Conservation (phyloP, 1,140 invertebrate species). For the Drosophila sp. region DNA sequence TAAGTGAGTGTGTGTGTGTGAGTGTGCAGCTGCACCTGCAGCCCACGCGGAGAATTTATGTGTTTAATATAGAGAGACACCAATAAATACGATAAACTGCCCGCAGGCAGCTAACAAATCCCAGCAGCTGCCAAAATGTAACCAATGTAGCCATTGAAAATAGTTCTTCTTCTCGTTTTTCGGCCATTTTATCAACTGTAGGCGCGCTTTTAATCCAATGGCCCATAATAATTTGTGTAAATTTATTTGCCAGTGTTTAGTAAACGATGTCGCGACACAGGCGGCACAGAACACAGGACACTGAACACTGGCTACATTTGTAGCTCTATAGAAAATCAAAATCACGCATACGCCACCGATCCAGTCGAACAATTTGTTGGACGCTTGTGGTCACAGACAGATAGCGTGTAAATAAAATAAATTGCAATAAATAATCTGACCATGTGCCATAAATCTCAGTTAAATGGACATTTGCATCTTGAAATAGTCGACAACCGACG, state of each 20-base stretch:
- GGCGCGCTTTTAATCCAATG: constrained; percentile 68
- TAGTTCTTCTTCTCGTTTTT: constrained; percentile 21
- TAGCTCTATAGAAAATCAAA: constrained; percentile 3
- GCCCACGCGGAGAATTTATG: constrained; percentile 64
- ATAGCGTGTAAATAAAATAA: constrained; percentile 83
- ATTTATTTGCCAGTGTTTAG: constrained; percentile 80
- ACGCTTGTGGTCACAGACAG: constrained; percentile 68
- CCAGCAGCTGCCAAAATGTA: constrained; percentile 14
- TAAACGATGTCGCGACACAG: constrained; percentile 20
- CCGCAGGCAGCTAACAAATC: constrained; percentile 46
- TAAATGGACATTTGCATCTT: constrained; percentile 83
- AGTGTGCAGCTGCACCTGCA: constrained; percentile 52
- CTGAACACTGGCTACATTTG: constrained; percentile 9
- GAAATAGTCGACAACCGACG: constrained; percentile 65
- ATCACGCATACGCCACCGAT: constrained; percentile 51
- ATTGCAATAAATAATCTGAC: constrained; percentile 81
- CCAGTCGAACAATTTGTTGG: constrained; percentile 2
- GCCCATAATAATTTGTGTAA: constrained; percentile 80
- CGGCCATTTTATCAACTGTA: constrained; percentile 40
- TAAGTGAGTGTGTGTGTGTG: constrained; percentile 26
- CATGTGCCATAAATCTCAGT: constrained; percentile 79
- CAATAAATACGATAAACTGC: constrained; percentile 79
- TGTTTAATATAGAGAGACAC: constrained; percentile 66
- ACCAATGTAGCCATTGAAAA: constrained; percentile 42
- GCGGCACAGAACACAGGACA: background rate